Base-by-base conservation (phyloP, 2,113 vertebrate genomes). In the Pandion haliaetus region DNA sequence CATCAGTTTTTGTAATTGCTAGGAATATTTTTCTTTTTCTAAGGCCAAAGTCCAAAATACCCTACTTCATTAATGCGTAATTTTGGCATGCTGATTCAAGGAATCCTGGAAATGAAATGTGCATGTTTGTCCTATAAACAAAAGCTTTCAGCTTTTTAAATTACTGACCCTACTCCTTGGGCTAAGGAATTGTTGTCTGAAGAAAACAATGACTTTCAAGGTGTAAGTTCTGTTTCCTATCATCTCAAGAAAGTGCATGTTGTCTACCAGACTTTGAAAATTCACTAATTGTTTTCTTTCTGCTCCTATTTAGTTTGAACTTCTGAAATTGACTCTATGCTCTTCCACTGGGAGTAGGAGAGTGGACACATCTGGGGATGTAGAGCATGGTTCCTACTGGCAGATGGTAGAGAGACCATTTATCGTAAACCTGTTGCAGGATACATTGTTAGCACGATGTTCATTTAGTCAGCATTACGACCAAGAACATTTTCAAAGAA, bases 401-500 rank as follows among this genome's bases (percentile, higher is more conserved):
- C 38, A 54, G 17, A 6, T 28, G 38, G 14, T 12, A 44, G 45
- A 76, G 29, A 38, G 15, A 29, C 9, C 36, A 1, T 36, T 70
- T 38, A 11, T 6, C 13, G 0, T 34, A 31, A 29, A 18, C 6
- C 47, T 4, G 0, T 7, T 45, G 23, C 32, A 61, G 25, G 18
- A 7, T 2, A 6, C 10, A 4, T 8, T 59, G n/a, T 31, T 9
- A 73, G 54, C 32, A 10, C 7, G 1, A 8, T 63, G 16, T 49
- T 29, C 28, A 17, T 90, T 77, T 69, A 44, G 7, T 54, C 59
- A 63, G n/a, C 25, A 72, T 5, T 1, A 19, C 6, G 42, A 40
- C 14, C 28, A 36, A 82, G 28, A 42, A 42, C 20, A 18, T 2
- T 69, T 44, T 10, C 31, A 77, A 59, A 61, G 26, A 65, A 81